A percentile compares a stretch with the other conserved stretches of the same genome.
Evolutionary conservation across 2,888 invertebrate species (phyloP).

Genomic region (Hypomecis atomaria): DNA sequence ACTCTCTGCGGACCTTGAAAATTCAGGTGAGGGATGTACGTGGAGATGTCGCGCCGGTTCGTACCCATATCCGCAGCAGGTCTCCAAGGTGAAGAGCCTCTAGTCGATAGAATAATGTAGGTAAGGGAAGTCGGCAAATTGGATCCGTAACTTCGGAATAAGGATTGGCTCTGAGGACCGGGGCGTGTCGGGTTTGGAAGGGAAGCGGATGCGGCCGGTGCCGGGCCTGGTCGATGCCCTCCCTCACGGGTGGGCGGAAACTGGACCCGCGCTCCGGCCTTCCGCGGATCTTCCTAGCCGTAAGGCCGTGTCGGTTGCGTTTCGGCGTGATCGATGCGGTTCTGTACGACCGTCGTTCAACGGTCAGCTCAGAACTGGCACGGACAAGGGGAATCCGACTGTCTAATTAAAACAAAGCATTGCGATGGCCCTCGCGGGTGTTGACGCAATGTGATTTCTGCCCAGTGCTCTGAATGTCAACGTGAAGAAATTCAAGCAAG

Average conservation of each 20-base stretch:
- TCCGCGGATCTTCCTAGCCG: too few relatives aligned
- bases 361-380: slow-evolving; percentile 86
- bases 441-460: slow-evolving; percentile 88
- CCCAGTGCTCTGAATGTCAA: slow-evolving; percentile 87
- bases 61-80: slow-evolving; percentile 91
- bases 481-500: slow-evolving; percentile 87
- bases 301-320: too few relatives aligned
- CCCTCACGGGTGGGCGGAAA: too few relatives aligned
- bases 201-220: too few relatives aligned
- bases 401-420: slow-evolving; percentile 89
- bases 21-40: slow-evolving; percentile 64
- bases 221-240: too few relatives aligned
- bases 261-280: too few relatives aligned
- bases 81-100: slow-evolving; percentile 90
- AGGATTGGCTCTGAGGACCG: slow-evolving; percentile 90
- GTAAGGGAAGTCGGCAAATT: slow-evolving; percentile 89
- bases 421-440: slow-evolving; percentile 86
- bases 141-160: slow-evolving; percentile 87
- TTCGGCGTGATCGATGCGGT: too few relatives aligned
- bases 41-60: slow-evolving; percentile 70
- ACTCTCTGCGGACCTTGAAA: slow-evolving; percentile 66
- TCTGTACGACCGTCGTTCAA: too few relatives aligned
- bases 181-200: slow-evolving; percentile 85
- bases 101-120: slow-evolving; percentile 87
- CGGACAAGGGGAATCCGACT: slow-evolving; percentile 87